Percentiles rank a stretch among this genome's conserved stretches.
These are phyloP conservation scores for Panagrolaimus sp. DNA, from an alignment of 1,140 invertebrate genomes.

Conservation along the genomic window DNA sequence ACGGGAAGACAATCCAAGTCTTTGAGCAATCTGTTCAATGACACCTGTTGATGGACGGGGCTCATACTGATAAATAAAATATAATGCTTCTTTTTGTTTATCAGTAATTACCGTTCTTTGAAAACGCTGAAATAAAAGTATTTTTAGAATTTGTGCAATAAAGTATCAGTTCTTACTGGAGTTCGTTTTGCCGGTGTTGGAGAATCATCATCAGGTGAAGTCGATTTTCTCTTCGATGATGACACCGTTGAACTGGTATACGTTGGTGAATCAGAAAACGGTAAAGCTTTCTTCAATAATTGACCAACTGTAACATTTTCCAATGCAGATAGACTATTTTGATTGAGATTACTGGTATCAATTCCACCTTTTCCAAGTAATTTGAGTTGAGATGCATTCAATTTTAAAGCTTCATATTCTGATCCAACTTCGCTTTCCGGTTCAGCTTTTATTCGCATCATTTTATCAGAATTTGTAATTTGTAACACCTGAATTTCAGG, in stretches of 20 bases:
- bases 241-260: not conserved
- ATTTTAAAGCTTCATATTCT: constrained; percentile 5
- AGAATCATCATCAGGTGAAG: constrained; percentile 10
- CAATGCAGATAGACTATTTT: not conserved
- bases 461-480: not conserved
- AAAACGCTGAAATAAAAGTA: constrained; percentile 47
- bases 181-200: constrained; percentile 35
- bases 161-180: constrained; percentile 28
- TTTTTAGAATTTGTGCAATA: not conserved
- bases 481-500: constrained; percentile 10
- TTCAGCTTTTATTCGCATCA: not conserved
- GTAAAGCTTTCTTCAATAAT: constrained; percentile 11
- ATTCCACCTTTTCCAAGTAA: not conserved
- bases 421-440: constrained; percentile 5
- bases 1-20: constrained; percentile 81
- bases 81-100: constrained; percentile 91
- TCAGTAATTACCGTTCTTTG: constrained; percentile 85
- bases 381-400: not conserved
- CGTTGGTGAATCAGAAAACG: not conserved
- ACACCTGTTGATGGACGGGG: constrained; percentile 90
- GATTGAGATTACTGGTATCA: not conserved
- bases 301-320: constrained; percentile 15
- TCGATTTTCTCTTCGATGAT: not conserved
- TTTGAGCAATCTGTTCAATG: constrained; percentile 85
- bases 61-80: constrained; percentile 84